Percentiles rank a stretch among this genome's conserved stretches.
Evolutionary conservation across 2,888 invertebrate species (phyloP).

Genomic region (Chymomyza caudatula): DNA sequence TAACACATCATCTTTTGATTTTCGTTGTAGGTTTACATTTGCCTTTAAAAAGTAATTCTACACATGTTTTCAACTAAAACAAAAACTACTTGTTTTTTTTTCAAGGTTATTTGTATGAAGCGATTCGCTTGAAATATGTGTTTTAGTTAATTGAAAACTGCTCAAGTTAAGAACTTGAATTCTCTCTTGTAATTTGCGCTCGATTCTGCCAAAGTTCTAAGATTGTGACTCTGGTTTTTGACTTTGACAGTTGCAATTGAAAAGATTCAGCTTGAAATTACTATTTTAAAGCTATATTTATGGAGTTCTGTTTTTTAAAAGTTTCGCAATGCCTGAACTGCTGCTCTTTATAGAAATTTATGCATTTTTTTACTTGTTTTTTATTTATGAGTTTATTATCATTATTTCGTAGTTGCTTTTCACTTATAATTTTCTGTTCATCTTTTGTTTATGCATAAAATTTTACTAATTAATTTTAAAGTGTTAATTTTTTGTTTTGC

Average conservation of each 20-base stretch:
- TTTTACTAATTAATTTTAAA: constrained; percentile 64
- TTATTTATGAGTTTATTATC: neutral
- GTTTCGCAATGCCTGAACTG: neutral
- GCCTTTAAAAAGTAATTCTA: no score
- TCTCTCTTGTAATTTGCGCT: no score
- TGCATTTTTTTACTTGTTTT: constrained; percentile 2
- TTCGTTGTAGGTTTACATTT: no score
- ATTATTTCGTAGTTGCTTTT: constrained; percentile 14
- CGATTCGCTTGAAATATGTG: neutral
- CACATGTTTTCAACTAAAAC: no score
- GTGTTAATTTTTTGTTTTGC: constrained; percentile 21
- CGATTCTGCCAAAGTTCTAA: no score
- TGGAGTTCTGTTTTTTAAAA: neutral
- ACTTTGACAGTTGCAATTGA: no score
- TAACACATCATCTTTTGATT: no score
- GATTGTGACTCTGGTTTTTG: no score
- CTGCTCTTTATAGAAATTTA: neutral
- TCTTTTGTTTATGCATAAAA: constrained; percentile 36
- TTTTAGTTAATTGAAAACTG: neutral
- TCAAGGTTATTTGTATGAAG: no score
- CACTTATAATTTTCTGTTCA: constrained; percentile 9
- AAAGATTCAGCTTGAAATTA: no score
- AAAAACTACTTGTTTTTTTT: no score
- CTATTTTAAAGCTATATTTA: neutral
- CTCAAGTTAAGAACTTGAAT: no score